A percentile compares a stretch with the other conserved stretches of the same genome.
Evolutionary conservation across 2,888 invertebrate genomes (phyloP).

Genomic region (Biston betularia): DNA sequence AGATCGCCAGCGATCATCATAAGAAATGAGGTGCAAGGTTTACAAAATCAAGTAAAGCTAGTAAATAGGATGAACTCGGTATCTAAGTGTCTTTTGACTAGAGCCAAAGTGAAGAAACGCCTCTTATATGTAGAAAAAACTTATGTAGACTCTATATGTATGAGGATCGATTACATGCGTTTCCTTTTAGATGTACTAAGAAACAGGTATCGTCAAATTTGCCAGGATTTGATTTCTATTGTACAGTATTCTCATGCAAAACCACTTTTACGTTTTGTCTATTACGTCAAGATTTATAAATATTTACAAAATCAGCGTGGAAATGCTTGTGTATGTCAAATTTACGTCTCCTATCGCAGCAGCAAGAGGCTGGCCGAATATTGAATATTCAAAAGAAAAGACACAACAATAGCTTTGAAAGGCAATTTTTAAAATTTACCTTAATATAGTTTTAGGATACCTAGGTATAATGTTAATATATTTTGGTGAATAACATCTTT

Average conservation of each 20-base stretch:
- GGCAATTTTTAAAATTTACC: conserved; percentile 83
- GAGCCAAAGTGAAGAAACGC: conserved; percentile 48
- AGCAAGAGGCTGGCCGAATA: conserved; percentile 76
- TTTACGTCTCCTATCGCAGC: conserved; percentile 48
- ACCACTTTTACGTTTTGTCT: conserved; percentile 34
- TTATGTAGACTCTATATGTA: conserved; percentile 10
- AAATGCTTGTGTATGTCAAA: conserved; percentile 12
- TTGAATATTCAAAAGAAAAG: conserved; percentile 79
- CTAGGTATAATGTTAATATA: conserved; percentile 78
- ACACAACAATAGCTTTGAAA: conserved; percentile 81
- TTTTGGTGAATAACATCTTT: conserved; percentile 86
- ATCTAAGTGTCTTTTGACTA: conserved; percentile 60
- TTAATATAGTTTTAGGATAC: conserved; percentile 83
- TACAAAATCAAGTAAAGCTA: conserved; percentile 70
- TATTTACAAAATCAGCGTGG: conserved; percentile 43
- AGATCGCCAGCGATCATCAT: conserved; percentile 83
- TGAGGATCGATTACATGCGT: conserved; percentile 18
- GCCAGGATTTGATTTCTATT: neutral
- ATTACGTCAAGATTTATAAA: conserved; percentile 30
- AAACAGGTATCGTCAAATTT: conserved; percentile 1
- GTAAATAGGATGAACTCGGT: conserved; percentile 63
- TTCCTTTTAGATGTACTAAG: conserved; percentile 3
- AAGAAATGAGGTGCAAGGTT: conserved; percentile 82
- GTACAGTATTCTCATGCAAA: neutral
- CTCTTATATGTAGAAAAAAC: conserved; percentile 20